These are phyloP conservation scores for Lethrus apterus DNA, from an alignment of 1,140 invertebrate species.

Conservation along the genomic window DNA sequence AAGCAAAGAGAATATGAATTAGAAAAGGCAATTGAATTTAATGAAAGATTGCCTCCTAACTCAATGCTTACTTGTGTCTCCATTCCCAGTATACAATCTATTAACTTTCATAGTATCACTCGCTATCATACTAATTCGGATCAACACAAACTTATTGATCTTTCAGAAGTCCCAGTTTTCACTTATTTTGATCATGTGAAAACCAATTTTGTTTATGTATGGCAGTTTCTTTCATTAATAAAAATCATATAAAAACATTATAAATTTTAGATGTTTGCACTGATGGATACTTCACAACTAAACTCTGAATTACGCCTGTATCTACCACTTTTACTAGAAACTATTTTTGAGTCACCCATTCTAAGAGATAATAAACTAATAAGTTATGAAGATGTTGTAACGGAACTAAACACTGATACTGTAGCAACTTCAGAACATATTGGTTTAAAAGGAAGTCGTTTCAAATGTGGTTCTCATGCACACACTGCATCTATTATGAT, in stretches of 20 bases:
- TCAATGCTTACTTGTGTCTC: constrained; percentile 60
- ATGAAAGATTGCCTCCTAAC: constrained; percentile 65
- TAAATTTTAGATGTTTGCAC: constrained; percentile 50
- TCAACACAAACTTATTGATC: constrained; percentile 54
- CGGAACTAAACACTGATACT: constrained; percentile 66
- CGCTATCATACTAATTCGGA: constrained; percentile 49
- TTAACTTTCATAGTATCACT: constrained; percentile 59
- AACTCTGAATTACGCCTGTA: constrained; percentile 55
- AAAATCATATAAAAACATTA: constrained; percentile 1
- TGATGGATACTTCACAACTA: constrained; percentile 67
- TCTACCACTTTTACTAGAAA: constrained; percentile 63
- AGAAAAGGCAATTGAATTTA: constrained; percentile 61
- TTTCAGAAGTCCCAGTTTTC: constrained; percentile 61
- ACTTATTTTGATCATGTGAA: constrained; percentile 72
- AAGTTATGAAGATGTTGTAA: constrained; percentile 67
- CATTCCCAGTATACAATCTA: constrained; percentile 60
- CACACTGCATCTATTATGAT: constrained; percentile 51
- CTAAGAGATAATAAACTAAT: constrained; percentile 50
- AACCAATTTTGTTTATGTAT: constrained; percentile 80
- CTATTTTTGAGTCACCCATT: constrained; percentile 60
- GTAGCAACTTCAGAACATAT: constrained; percentile 50
- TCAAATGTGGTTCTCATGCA: constrained; percentile 51
- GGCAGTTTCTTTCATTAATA: constrained; percentile 36
- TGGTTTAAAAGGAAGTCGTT: constrained; percentile 45
- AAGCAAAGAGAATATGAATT: constrained; percentile 54